Evolutionary conservation across 2,113 vertebrate genomes (phyloP), one percentile per base, ranked within the genome.

Genomic region (Dicaeum eximium): DNA sequence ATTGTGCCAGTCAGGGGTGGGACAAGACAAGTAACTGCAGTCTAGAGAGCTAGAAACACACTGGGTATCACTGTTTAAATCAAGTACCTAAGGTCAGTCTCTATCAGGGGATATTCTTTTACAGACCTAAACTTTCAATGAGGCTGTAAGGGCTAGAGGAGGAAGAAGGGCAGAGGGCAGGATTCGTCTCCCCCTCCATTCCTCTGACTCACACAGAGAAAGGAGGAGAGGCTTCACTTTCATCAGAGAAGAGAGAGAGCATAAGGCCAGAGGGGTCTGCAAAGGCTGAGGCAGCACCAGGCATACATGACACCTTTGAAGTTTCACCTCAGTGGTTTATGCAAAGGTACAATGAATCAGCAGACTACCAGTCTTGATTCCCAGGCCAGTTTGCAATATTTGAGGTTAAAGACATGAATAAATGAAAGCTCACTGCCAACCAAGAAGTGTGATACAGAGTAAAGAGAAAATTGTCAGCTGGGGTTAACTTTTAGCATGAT

Each of bases 141-240:
- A 48, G n/a, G 7, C 30, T 86, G 3, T 14, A 73, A 58, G 45
- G 9, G 5, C 17, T 33, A 70, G 35, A 0, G 0, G 12, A 56
- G 27, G 14, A 6, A 48, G 14, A 61, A 69, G 21, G 11, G 14
- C n/a, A 70, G 53, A 38, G 21, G 12, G 27, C 23, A 81, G 38
- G 22, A 28, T 86, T 71, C 74, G 4, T 66, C 10, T 80, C 11
- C 11, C 5, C 2, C 4, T 53, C 54, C 33, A 30, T 38, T 70
- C 24, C 38, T 7, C 38, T 71, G 37, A 74, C 23, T 19, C 51
- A 56, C 16, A 6, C 3, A 31, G 15, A 37, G 42, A 51, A 94
- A 86, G 9, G 25, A 77, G 21, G 27, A 88, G 37, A 83, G 6
- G 3, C 11, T 86, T 90, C 1, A 2, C 31, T 40, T 81, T 56